Percentiles rank a stretch among this genome's conserved stretches.
These are phyloP conservation scores for Pammene aurita DNA, from an alignment of 2,888 invertebrate species.

Conservation along the genomic window DNA sequence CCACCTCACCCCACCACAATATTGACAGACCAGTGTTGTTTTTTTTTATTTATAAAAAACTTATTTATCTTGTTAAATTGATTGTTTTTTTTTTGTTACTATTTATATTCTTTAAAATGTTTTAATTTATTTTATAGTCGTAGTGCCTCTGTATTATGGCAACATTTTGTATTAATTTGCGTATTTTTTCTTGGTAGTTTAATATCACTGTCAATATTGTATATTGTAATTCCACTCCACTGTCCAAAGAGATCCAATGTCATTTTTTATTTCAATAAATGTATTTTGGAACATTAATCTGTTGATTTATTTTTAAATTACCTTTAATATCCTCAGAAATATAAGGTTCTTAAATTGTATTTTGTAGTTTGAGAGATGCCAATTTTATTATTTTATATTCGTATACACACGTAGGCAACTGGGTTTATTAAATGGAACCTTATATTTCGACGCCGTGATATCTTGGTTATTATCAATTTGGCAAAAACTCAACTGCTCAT, in stretches of 20 bases:
- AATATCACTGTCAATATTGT: constrained; percentile 81
- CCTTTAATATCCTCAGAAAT: constrained; percentile 5
- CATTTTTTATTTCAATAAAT: constrained; percentile 84
- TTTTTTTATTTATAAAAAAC: constrained; percentile 69
- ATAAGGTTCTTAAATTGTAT: background rate
- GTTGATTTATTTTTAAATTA: constrained; percentile 60
- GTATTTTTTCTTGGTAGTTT: constrained; percentile 70
- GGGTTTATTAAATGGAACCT: background rate
- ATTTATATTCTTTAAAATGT: constrained; percentile 76
- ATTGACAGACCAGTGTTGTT: constrained; percentile 84
- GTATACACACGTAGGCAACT: background rate
- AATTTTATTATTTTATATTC: background rate
- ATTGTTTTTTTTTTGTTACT: constrained; percentile 78
- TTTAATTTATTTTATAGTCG: constrained; percentile 80
- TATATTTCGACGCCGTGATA: background rate
- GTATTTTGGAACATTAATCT: constrained; percentile 67
- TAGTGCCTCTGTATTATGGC: constrained; percentile 67
- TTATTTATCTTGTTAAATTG: constrained; percentile 78
- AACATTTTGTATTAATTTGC: constrained; percentile 68
- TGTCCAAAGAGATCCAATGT: constrained; percentile 74
- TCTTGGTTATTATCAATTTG: background rate
- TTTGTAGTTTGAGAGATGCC: constrained; percentile 19
- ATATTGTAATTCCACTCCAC: constrained; percentile 72
- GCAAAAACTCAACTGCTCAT: background rate
- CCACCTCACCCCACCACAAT: constrained; percentile 65